These are phyloP conservation scores for Neodontobutis hainanensis DNA, from an alignment of 2,113 vertebrate genomes.

Conservation along the genomic window DNA sequence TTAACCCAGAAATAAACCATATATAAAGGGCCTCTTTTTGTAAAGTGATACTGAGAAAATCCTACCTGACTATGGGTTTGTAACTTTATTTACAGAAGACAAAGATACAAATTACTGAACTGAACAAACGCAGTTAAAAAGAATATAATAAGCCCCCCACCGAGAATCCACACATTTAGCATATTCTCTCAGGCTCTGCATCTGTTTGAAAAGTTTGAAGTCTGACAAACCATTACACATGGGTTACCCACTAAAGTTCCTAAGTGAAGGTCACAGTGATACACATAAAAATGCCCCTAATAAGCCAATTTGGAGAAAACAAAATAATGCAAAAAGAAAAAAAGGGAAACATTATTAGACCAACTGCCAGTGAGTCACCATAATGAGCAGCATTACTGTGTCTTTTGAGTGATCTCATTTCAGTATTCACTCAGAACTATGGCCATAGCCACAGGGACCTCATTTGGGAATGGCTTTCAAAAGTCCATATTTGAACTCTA, in stretches of 20 bases:
- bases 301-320: constrained; percentile 43
- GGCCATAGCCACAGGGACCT: constrained; percentile 51
- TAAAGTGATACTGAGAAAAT: not conserved
- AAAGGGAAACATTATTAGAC: constrained; percentile 2
- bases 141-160: constrained; percentile 1
- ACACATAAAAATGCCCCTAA: constrained; percentile 32
- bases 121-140: constrained; percentile 9
- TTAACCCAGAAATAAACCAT: not conserved
- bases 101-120: constrained; percentile 2
- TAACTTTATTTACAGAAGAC: not conserved
- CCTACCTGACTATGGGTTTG: not conserved
- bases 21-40: not conserved
- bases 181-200: constrained; percentile 6
- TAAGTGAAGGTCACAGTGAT: constrained; percentile 23
- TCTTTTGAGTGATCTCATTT: constrained; percentile 38
- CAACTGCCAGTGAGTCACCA: constrained; percentile 33
- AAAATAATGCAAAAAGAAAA: constrained; percentile 32
- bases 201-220: constrained; percentile 30
- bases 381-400: constrained; percentile 37
- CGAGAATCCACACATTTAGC: not conserved
- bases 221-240: constrained; percentile 2
- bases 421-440: constrained; percentile 33
- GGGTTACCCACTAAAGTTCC: constrained; percentile 17
- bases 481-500: constrained; percentile 61
- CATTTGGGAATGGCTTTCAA: constrained; percentile 38